Base-by-base conservation (phyloP, 2,113 vertebrate species). In the Nanorana parkeri region DNA sequence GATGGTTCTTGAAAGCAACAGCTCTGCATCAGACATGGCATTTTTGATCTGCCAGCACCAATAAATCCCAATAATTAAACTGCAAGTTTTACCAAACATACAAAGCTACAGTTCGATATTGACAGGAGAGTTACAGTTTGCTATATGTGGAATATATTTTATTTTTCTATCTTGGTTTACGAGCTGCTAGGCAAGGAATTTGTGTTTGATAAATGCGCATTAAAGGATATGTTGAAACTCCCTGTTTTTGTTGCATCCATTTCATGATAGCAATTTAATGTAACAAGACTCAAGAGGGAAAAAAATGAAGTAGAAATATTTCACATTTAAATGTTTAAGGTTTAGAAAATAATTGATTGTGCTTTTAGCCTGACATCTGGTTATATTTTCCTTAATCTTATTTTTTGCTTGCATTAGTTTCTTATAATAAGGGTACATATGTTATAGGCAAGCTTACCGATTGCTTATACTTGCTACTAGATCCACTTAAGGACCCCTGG, bases 321-420 rank as follows among this genome's bases (percentile, higher is more conserved):
- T 91, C 87, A 86, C 88, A 91, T 92, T 86, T 92, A 92, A 92
- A 90, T 89, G 87, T 90, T 91, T 90, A 80, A 88, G 88, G 85
- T 91, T 88, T 91, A 90, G 90, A 90, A 91, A 91, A 89, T 86
- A 89, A 91, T 90, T 88, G 90, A 91, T 90, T 87, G 88, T 85
- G 84, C 86, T 92, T 90, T 90, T 90, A 73, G 52, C 51, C 17
- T 73, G 68, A 88, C 87, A 87, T 90, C 86, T 86, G 89, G 90
- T 92, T 88, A 90, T 91, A 86, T 87, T 80, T 80, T 86, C 86
- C 87, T 88, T 89, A 87, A 90, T 89, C 89, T 91, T 88, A 87
- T 88, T 88, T 86, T 86, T 72, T 78, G 28, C 55, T 15, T 81
- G 90, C 89, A 90, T 88, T 87, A 88, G 89, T 89, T 85, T 84